Base-by-base conservation (phyloP, 1,140 invertebrate species). In the Formica exsecta region DNA sequence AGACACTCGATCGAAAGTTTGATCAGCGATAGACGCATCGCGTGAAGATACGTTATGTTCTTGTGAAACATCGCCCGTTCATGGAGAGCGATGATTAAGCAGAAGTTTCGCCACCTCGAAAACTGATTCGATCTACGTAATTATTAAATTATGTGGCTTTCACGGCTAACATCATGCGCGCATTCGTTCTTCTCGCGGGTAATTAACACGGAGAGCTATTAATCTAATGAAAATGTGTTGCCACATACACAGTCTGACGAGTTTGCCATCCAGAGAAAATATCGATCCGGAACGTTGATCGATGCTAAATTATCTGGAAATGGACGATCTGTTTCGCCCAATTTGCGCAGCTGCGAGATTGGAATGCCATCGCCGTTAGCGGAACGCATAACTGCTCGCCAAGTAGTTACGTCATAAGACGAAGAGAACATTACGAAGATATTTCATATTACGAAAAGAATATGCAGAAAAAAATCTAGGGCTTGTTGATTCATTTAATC, bases 321-420 rank as follows among this genome's bases (percentile, higher is more conserved):
- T 32, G 51, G 25, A 84, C 77, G 86, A 73, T 80, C 87, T 71
- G 89, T 87, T 79, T 84, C 89, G 89, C 77, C 81, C 86, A 90
- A 87, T 89, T 51, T 74, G 86, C 81, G 57, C 41, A 57, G 38
- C 77, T 75, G 77, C 71, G 68, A 87, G 86, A 91, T 88, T 83
- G 81, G 86, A 85, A 86, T 86, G 86, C 73, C 83, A 83, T 86
- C 87, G 85, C 73, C 71, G 64, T 62, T 22, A 19, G 5, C n/a
- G 9, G 65, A n/a, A 59, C 13, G 59, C 44, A 75, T 73, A 73
- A 83, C 32, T 36, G 38, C 48, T 57, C 36, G 22, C 38, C 79
- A 68, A 44, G 68, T 44, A 61, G 4, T 83, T 83, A 38, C 79
- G 41, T 83, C 79, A 83, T 25, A 74, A 3, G 25, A 44, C 41